Conservation (phyloP, 2,797 vertebrate species). For the Huso huso region DNA sequence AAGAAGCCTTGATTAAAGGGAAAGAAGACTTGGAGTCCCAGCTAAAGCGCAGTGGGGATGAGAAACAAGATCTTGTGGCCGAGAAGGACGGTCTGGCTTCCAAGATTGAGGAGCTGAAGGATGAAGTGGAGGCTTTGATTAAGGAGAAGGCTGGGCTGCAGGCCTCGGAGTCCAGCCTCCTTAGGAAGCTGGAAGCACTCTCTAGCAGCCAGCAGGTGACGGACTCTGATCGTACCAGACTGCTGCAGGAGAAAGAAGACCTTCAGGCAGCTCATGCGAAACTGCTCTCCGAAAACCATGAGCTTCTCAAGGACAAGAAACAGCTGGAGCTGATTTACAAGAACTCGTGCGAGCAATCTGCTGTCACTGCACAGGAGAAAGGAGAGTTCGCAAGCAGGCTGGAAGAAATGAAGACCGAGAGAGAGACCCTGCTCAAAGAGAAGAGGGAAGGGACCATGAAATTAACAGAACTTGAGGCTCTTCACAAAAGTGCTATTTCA, state of each 20-base stretch:
- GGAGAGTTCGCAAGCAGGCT: constrained; percentile 60
- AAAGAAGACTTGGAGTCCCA: constrained; percentile 47
- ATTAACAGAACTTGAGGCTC: constrained; percentile 66
- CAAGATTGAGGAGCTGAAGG: constrained; percentile 48
- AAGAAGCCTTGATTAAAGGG: constrained; percentile 43
- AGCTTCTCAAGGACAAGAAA: constrained; percentile 51
- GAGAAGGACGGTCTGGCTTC: constrained; percentile 49
- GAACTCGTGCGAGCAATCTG: constrained; percentile 46
- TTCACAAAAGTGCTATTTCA: constrained; percentile 73
- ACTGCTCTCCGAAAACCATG: constrained; percentile 37
- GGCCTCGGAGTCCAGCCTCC: constrained; percentile 42
- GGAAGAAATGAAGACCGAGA: constrained; percentile 55
- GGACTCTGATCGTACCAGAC: constrained; percentile 40
- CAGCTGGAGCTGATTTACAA: constrained; percentile 48
- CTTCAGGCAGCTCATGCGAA: constrained; percentile 43
- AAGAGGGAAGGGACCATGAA: constrained; percentile 63
- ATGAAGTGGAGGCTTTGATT: constrained; percentile 43
- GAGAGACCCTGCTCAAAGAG: constrained; percentile 60
- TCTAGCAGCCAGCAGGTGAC: constrained; percentile 36
- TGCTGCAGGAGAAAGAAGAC: constrained; percentile 43
- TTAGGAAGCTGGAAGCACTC: constrained; percentile 55
- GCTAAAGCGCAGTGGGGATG: constrained; percentile 46
- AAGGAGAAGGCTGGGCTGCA: constrained; percentile 57
- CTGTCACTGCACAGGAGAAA: constrained; percentile 46
- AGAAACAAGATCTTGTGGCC: constrained; percentile 43